A percentile compares a stretch with the other conserved stretches of the same genome.
phyloP scores from a whole-genome alignment of 2,113 vertebrate genomes.

The Callionymus lyra region DNA sequence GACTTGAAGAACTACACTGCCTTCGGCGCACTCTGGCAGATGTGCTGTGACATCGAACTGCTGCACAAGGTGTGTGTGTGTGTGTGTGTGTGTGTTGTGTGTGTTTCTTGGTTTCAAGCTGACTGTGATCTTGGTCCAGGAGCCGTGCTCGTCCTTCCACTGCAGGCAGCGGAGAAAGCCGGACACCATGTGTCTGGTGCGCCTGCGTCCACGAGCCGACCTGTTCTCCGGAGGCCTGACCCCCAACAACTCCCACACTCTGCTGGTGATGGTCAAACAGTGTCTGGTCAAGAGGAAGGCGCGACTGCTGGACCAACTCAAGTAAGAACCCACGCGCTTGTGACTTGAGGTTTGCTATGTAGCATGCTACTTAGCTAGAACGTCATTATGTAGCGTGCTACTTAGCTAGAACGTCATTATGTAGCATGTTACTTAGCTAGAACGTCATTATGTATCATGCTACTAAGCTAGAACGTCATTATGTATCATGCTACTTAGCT shows the following conservation, averaged over 20 bases:
- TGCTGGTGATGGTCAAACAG: slow-evolving; percentile 85
- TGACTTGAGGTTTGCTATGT: too few relatives aligned
- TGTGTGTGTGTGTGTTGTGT: too few relatives aligned
- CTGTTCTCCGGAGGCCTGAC: slow-evolving; percentile 76
- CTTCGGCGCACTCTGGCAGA: slow-evolving; percentile 74
- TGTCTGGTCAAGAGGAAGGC: slow-evolving; percentile 75
- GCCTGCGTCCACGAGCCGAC: slow-evolving; percentile 71
- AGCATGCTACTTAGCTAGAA: too few relatives aligned
- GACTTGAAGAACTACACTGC: slow-evolving; percentile 66
- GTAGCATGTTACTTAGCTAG: too few relatives aligned
- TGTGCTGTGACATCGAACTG: slow-evolving; percentile 81
- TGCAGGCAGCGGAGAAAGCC: too few relatives aligned
- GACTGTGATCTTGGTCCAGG: slow-evolving; percentile 51
- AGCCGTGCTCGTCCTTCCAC: slow-evolving; percentile 70
- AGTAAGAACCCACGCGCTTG: slow-evolving; percentile 65
- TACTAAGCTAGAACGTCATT: too few relatives aligned
- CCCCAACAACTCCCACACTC: slow-evolving; percentile 65
- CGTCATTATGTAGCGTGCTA: too few relatives aligned
- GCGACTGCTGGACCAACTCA: slow-evolving; percentile 70
- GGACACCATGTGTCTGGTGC: slow-evolving; percentile 80
- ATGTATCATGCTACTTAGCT: too few relatives aligned
- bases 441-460: too few relatives aligned
- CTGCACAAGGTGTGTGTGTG: slow-evolving; percentile 75
- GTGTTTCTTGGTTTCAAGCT: too few relatives aligned
- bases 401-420: too few relatives aligned